Conservation (phyloP, 2,888 invertebrate genomes). For the Dolomedes plantarius region DNA sequence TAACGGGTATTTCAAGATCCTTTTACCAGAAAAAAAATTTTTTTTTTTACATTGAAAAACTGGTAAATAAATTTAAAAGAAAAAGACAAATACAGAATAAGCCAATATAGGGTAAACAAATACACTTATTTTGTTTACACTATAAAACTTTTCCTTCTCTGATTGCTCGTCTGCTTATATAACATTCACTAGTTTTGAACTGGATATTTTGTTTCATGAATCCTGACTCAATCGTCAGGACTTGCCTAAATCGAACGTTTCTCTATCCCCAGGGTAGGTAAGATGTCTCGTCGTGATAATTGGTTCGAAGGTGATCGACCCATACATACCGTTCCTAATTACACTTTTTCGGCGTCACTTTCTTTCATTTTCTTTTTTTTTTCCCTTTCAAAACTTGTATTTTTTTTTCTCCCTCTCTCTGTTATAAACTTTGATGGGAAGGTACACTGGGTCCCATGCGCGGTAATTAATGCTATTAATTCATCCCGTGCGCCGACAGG, state of each 20-base stretch:
- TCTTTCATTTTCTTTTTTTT: neutral
- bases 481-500: neutral
- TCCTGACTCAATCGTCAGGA: neutral
- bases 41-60: too few species aligned
- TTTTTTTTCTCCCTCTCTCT: neutral
- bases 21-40: too few species aligned
- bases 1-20: too few species aligned
- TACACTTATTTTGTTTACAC: too few species aligned
- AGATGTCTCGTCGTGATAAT: constrained; percentile 48
- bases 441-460: constrained; percentile 6
- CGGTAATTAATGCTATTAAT: constrained; percentile 37
- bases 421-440: neutral
- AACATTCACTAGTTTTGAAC: too few species aligned
- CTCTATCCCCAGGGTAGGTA: neutral
- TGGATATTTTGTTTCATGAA: too few species aligned
- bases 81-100: too few species aligned
- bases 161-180: too few species aligned
- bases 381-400: too few species aligned
- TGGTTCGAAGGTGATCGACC: constrained; percentile 41
- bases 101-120: too few species aligned
- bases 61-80: too few species aligned
- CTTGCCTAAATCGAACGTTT: neutral
- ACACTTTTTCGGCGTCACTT: constrained; percentile 1
- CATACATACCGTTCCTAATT: constrained; percentile 46
- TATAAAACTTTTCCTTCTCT: too few species aligned